Conservation (phyloP, 2,113 vertebrate genomes). For the Hipposideros armiger region DNA sequence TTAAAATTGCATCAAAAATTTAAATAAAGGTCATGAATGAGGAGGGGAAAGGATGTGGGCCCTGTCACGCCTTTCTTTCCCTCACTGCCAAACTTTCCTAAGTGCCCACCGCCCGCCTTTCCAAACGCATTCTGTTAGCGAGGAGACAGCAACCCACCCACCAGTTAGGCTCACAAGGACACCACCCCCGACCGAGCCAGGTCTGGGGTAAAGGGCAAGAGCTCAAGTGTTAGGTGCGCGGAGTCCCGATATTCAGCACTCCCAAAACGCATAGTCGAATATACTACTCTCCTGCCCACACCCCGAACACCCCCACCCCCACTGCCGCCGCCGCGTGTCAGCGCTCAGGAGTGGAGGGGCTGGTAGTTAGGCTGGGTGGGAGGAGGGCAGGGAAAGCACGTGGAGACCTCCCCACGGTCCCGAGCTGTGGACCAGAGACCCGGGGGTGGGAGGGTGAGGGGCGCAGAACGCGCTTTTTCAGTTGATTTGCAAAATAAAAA, state of each 20-base stretch:
- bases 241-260: not conserved
- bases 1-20: slow-evolving; percentile 60
- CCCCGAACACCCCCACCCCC: slow-evolving; percentile 64
- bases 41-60: not conserved
- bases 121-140: not conserved
- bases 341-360: not conserved
- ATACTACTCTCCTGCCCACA: slow-evolving; percentile 16
- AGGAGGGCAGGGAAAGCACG: slow-evolving; percentile 63
- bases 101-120: slow-evolving; percentile 62
- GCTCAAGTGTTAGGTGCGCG: slow-evolving; percentile 59
- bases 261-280: not conserved
- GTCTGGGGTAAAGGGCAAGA: slow-evolving; percentile 20
- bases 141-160: slow-evolving; percentile 31
- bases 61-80: slow-evolving; percentile 45
- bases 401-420: slow-evolving; percentile 58
- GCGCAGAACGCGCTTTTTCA: not conserved
- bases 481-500: slow-evolving; percentile 68
- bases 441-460: not conserved
- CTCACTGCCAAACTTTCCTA: slow-evolving; percentile 75
- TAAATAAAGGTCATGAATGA: slow-evolving; percentile 23
- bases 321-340: slow-evolving; percentile 72
- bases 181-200: not conserved
- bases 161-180: not conserved
- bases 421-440: not conserved
- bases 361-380: not conserved